Conservation (phyloP, 2,888 invertebrate species). For the Polyommatus iphigenia region DNA sequence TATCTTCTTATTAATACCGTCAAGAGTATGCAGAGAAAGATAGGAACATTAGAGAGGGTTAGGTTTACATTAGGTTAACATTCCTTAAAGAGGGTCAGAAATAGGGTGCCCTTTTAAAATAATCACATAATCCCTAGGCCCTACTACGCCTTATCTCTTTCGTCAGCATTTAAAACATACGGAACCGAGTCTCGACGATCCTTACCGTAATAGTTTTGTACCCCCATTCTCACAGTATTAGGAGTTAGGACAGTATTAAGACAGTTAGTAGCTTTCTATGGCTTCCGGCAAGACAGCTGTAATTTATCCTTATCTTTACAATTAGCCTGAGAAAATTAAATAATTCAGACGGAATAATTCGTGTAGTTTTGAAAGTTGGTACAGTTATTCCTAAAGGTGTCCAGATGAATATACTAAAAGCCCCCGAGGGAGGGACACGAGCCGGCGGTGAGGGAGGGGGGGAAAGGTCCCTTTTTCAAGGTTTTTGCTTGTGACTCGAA, state of each 20-base stretch:
- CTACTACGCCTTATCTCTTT: background rate
- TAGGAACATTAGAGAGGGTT: too few relatives aligned
- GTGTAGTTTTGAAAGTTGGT: too few relatives aligned
- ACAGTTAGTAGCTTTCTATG: background rate
- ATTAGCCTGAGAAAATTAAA: too few relatives aligned
- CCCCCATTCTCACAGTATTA: background rate
- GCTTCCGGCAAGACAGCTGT: background rate
- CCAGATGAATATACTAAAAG: too few relatives aligned
- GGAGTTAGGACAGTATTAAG: background rate
- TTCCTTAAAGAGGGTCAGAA: background rate
- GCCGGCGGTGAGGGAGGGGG: too few relatives aligned
- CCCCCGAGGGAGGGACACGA: too few relatives aligned
- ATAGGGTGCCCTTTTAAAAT: background rate
- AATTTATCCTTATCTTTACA: background rate
- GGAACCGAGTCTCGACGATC: background rate
- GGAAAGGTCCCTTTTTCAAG: too few relatives aligned
- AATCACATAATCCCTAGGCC: background rate
- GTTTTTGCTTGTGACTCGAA: too few relatives aligned
- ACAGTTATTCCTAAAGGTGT: too few relatives aligned
- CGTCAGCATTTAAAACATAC: background rate
- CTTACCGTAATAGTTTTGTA: background rate
- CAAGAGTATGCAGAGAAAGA: background rate
- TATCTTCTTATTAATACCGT: background rate
- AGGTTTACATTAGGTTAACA: too few relatives aligned
- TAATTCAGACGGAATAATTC: too few relatives aligned